phyloP scores from a whole-genome alignment of 2,113 vertebrate genomes.

The Zapus hudsonius region DNA sequence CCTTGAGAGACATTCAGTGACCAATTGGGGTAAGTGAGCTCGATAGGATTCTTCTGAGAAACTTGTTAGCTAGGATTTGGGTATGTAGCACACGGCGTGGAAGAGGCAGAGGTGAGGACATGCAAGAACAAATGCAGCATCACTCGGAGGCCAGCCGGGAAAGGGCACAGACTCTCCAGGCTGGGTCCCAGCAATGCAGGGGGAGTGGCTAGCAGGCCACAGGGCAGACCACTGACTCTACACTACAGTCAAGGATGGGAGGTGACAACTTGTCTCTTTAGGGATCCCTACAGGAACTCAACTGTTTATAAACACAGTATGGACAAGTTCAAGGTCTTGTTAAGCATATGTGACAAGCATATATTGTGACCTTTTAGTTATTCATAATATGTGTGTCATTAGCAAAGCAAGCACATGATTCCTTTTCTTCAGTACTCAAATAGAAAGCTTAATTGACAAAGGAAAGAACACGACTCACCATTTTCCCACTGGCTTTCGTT shows the following conservation, averaged over 20 bases:
- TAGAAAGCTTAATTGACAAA: neutral
- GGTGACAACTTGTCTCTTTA: neutral
- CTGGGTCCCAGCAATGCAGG: neutral
- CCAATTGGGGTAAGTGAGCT: neutral
- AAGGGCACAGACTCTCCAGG: neutral
- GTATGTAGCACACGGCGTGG: neutral
- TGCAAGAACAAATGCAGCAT: neutral
- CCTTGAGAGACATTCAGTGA: neutral
- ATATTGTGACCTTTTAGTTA: neutral
- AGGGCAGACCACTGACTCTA: neutral
- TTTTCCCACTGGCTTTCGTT: constrained; percentile 93
- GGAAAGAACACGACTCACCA: constrained; percentile 86
- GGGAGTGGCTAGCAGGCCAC: neutral
- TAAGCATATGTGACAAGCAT: neutral
- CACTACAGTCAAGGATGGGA: too few species aligned
- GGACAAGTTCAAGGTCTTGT: neutral
- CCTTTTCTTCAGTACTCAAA: constrained; percentile 9
- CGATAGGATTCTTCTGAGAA: constrained; percentile 8
- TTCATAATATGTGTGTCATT: neutral
- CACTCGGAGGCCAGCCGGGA: neutral
- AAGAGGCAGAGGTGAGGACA: neutral
- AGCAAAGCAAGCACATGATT: neutral
- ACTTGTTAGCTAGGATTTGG: neutral
- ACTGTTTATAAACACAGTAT: neutral
- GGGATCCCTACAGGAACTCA: neutral